Conservation (phyloP, 92 coral and sea anemone species). For the Actinostola sp. region DNA sequence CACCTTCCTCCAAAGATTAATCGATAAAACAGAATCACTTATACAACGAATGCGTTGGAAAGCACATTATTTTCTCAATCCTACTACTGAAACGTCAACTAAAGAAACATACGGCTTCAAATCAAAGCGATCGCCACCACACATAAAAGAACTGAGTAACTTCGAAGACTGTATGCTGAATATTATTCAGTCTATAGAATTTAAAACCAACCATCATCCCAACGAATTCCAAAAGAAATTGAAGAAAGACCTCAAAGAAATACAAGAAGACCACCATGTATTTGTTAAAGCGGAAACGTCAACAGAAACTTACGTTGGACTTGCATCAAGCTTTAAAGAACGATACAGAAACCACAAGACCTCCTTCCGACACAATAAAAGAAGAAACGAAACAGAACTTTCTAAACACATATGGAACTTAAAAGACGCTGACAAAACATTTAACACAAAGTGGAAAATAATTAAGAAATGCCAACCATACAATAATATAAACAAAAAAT, state of each 20-base stretch:
- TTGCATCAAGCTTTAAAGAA: too few relatives aligned
- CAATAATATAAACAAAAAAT: too few relatives aligned
- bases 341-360: too few relatives aligned
- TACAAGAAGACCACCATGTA: slow-evolving; percentile 15
- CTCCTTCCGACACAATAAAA: too few relatives aligned
- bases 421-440: too few relatives aligned
- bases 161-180: slow-evolving; percentile 50
- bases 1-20: slow-evolving; percentile 13
- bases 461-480: too few relatives aligned
- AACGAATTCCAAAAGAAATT: slow-evolving; percentile 39
- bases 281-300: slow-evolving; percentile 44
- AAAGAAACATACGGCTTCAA: slow-evolving; percentile 41
- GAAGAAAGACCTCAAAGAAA: slow-evolving; percentile 31
- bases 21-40: slow-evolving; percentile 45
- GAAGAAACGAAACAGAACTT: too few relatives aligned
- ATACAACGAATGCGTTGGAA: slow-evolving; percentile 48
- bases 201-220: slow-evolving; percentile 20
- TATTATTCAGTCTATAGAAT: slow-evolving; percentile 29
- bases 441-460: too few relatives aligned
- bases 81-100: slow-evolving; percentile 5
- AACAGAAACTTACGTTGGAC: too few relatives aligned
- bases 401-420: too few relatives aligned
- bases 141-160: slow-evolving; percentile 36
- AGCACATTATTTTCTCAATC: slow-evolving; percentile 33
- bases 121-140: slow-evolving; percentile 39